phyloP scores from a whole-genome alignment of 2,888 invertebrate species.

The Apamea monoglypha region DNA sequence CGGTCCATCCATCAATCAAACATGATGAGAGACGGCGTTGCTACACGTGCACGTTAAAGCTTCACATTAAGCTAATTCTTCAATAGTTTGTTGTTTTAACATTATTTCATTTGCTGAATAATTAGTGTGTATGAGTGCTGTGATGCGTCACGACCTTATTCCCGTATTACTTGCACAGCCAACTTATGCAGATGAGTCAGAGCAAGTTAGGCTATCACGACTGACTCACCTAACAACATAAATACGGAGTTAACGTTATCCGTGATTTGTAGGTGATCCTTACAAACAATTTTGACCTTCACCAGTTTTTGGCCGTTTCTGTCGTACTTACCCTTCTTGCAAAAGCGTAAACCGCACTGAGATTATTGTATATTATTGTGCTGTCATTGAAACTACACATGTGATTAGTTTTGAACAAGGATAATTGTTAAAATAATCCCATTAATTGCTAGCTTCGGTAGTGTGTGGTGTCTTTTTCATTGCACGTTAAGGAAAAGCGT shows the following conservation, averaged over 20 bases:
- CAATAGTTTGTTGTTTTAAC: slow-evolving; percentile 53
- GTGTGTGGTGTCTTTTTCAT: neutral
- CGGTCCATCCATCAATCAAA: slow-evolving; percentile 78
- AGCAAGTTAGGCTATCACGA: slow-evolving; percentile 76
- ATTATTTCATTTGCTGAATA: slow-evolving; percentile 70
- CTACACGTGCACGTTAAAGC: slow-evolving; percentile 47
- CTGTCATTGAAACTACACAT: neutral
- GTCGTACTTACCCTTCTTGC: neutral
- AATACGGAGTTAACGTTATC: slow-evolving; percentile 51
- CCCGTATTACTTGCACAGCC: slow-evolving; percentile 73
- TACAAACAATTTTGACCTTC: slow-evolving; percentile 34
- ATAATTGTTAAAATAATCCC: slow-evolving; percentile 11
- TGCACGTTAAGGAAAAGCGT: slow-evolving; percentile 29
- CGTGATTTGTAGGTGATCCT: slow-evolving; percentile 46
- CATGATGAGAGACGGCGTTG: slow-evolving; percentile 65
- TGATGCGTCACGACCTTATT: slow-evolving; percentile 85
- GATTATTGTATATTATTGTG: neutral
- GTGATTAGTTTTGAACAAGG: slow-evolving; percentile 16
- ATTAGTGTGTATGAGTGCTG: slow-evolving; percentile 73
- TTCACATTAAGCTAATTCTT: slow-evolving; percentile 47
- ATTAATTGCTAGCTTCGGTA: slow-evolving; percentile 13
- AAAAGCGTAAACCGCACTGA: neutral
- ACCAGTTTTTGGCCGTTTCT: slow-evolving; percentile 24
- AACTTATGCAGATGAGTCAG: slow-evolving; percentile 82
- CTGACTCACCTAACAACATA: slow-evolving; percentile 78